Base-by-base conservation (phyloP, 2,113 vertebrate species). In the Eretmochelys imbricata region DNA sequence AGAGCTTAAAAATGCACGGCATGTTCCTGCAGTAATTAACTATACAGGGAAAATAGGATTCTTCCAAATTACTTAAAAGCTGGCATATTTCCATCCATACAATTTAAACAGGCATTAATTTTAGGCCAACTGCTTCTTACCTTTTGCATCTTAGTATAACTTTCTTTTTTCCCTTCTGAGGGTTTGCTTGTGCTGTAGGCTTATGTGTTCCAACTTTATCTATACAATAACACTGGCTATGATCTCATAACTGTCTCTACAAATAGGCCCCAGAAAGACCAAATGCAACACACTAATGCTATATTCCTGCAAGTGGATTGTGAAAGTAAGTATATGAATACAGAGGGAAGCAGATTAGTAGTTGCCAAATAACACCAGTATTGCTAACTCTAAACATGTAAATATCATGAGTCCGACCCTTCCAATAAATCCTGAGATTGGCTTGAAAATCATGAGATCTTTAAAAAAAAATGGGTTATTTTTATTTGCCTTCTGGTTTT, bases 201-300 rank as follows among this genome's bases (percentile, higher is more conserved):
- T 97, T 96, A 94, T 94, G 91, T 91, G 83, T 65, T 85, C 62
- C 80, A 82, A 91, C 72, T 88, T 97, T 95, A 88, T 88, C 25
- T 93, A 79, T 93, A 84, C 87, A 89, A 92, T 89, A 95, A 35
- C 0, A 1, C 90, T 95, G 53, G 78, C 94, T 94, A 76, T 92
- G 93, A 95, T 96, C 87, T 94, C 46, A 69, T 93, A 84, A n/a
- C 50, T 38, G 42, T n/a, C 35, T 72, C 69, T 72, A 72, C 69
- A 72, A 72, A 72, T 72, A n/a, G 69, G n/a, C 35, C 19, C 69
- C 7, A 75, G 55, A 84, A 94, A 84, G 84, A 57, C 72, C 93
- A 92, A n/a, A 80, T 85, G 79, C 24, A 42, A 42, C 42, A 42
- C 42, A 42, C 42, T 42, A 42, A 42, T 42, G 42, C 4, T 42